A percentile compares a stretch with the other conserved stretches of the same genome.
These are phyloP conservation scores for Phalacrocorax aristotelis DNA, from an alignment of 2,113 vertebrate species.

Conservation along the genomic window DNA sequence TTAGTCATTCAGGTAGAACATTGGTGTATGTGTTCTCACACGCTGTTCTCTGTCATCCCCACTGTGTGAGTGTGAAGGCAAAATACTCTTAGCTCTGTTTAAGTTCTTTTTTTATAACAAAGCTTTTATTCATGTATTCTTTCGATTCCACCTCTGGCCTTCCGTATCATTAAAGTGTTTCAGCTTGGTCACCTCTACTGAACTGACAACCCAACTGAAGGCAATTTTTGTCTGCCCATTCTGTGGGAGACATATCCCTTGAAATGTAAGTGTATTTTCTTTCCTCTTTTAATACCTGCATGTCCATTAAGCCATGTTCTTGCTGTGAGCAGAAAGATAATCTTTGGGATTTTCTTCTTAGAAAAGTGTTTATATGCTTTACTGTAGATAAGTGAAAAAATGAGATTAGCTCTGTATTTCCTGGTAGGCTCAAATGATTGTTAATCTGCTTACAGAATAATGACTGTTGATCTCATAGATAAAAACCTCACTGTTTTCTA, in stretches of 20 bases:
- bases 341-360: background rate
- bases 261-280: background rate
- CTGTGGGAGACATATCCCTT: background rate
- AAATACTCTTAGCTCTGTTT: background rate
- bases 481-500: background rate
- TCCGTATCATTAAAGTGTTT: background rate
- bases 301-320: background rate
- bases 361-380: background rate
- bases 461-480: background rate
- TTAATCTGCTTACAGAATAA: background rate
- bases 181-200: background rate
- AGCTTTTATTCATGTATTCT: background rate
- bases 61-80: background rate
- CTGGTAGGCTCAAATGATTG: background rate
- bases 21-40: background rate
- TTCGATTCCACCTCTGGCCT: background rate
- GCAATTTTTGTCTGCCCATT: background rate
- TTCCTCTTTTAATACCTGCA: background rate
- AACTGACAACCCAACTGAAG: background rate
- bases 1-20: background rate
- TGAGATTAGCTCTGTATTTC: background rate
- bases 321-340: background rate
- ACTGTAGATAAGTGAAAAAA: background rate
- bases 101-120: background rate
- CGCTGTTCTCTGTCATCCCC: background rate